Conservation (phyloP, 1,140 invertebrate species). For the Meteorus sp. region DNA sequence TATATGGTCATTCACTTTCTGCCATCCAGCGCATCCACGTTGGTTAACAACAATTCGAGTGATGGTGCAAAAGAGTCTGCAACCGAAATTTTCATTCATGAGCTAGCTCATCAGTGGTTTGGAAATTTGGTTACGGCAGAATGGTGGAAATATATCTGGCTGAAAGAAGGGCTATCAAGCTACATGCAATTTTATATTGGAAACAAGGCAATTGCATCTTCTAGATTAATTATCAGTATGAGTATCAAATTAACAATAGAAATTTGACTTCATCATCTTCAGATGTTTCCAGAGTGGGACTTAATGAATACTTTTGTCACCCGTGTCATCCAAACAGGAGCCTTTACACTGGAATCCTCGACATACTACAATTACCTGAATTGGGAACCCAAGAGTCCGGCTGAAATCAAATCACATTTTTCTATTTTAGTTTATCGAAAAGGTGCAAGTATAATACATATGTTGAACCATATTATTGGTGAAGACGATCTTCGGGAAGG, state of each 20-base stretch:
- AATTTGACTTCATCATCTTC: background rate
- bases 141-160: conserved; percentile 58
- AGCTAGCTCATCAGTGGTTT: conserved; percentile 69
- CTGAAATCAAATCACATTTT: conserved; percentile 27
- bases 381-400: conserved; percentile 25
- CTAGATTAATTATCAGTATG: background rate
- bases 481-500: conserved; percentile 56
- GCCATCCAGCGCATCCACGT: conserved; percentile 49
- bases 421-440: conserved; percentile 8
- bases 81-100: conserved; percentile 63
- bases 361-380: conserved; percentile 25
- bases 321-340: conserved; percentile 43
- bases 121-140: conserved; percentile 63
- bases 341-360: conserved; percentile 46
- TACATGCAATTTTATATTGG: conserved; percentile 49
- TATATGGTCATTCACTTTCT: conserved; percentile 56
- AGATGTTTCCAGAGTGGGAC: conserved; percentile 53
- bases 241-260: background rate
- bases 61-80: conserved; percentile 54
- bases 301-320: conserved; percentile 32
- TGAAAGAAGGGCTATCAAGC: conserved; percentile 60
- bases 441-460: conserved; percentile 62
- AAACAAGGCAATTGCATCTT: conserved; percentile 31
- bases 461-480: conserved; percentile 59
- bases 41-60: conserved; percentile 59